phyloP scores from a whole-genome alignment of 2,113 vertebrate species.

The Caranx ignobilis region DNA sequence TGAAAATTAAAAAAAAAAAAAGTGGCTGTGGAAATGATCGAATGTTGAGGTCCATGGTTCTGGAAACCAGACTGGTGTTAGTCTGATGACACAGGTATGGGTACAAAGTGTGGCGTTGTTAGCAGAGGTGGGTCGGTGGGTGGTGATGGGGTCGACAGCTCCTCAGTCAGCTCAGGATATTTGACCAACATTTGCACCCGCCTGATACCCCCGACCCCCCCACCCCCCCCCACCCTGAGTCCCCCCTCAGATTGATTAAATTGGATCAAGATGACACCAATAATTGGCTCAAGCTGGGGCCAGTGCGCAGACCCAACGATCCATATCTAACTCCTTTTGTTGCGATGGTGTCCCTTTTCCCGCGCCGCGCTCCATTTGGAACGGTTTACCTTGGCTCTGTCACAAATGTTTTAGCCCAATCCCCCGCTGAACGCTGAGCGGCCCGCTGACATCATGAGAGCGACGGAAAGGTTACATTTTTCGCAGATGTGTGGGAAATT shows the following conservation, averaged over 20 bases:
- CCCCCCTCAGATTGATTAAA: conserved; percentile 98
- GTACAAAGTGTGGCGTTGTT: neutral
- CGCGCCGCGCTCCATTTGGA: conserved; percentile 96
- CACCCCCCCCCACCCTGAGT: conserved; percentile 77
- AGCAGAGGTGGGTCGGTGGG: conserved; percentile 33
- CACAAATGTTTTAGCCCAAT: conserved; percentile 96
- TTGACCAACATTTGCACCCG: conserved; percentile 95
- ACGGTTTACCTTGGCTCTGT: conserved; percentile 98
- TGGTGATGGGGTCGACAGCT: conserved; percentile 44
- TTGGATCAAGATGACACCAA: conserved; percentile 99
- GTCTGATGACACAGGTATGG: neutral
- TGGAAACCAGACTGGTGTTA: neutral
- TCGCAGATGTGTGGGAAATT: conserved; percentile 84
- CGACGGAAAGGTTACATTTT: conserved; percentile 83
- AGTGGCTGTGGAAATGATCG: neutral
- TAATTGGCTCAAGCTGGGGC: conserved; percentile 99
- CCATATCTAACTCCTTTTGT: conserved; percentile 93
- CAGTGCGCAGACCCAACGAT: conserved; percentile 93
- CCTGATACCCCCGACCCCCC: conserved; percentile 73
- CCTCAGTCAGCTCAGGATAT: conserved; percentile 89
- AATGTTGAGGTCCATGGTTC: neutral
- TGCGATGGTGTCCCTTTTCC: conserved; percentile 91
- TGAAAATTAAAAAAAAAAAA: neutral
- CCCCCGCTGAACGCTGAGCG: conserved; percentile 90
- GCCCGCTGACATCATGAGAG: conserved; percentile 95